Base-by-base conservation (phyloP, 2,797 vertebrate species). In the Pempheris klunzingeri region DNA sequence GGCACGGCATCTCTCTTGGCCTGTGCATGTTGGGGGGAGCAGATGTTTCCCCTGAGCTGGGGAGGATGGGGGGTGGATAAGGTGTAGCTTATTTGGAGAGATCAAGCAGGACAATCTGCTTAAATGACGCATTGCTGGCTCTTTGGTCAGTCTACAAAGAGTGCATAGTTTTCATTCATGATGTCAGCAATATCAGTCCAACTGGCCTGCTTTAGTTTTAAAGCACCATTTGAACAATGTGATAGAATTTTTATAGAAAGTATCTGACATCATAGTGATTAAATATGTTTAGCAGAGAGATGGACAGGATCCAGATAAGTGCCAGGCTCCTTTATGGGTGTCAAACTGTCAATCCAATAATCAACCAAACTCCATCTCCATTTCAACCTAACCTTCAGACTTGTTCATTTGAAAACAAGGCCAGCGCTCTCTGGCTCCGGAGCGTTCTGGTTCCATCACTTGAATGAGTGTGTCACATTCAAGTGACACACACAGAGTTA, bases 1-100 rank as follows among this genome's bases (percentile, higher is more conserved):
- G 65, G 90, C 90, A 91, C 87, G 80, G 88, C 86, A 86, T 90
- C 77, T 82, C 71, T 86, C 58, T 77, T 64, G 81, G 83, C 91
- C 88, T 92, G 89, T 80, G 94, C 94, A 94, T 94, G 94, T 87
- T 53, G 47, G 72, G 74, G 77, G 78, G 28, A 65, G 47, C 34
- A 43, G 74, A 34, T 50, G 41, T 74, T 66, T 71, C 63, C 49
- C 36, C 36, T 41, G 39, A 70, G 57, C 54, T 15, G 47, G 61
- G 46, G 52, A 24, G 15, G 18, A 39, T 38, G 11, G 24, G 41
- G 20, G 34, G 22, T 57, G 73, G 60, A 22, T 64, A 18, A 61
- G 50, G 58, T 36, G 44, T 12, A 68, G 50, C 20, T 54, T 61
- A 65, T 69, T 47, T 67, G 36, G 46, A 46, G 58, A 69, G 46